These are phyloP conservation scores for Montipora capitata DNA, from an alignment of 92 coral and sea anemone genomes.

Conservation along the genomic window DNA sequence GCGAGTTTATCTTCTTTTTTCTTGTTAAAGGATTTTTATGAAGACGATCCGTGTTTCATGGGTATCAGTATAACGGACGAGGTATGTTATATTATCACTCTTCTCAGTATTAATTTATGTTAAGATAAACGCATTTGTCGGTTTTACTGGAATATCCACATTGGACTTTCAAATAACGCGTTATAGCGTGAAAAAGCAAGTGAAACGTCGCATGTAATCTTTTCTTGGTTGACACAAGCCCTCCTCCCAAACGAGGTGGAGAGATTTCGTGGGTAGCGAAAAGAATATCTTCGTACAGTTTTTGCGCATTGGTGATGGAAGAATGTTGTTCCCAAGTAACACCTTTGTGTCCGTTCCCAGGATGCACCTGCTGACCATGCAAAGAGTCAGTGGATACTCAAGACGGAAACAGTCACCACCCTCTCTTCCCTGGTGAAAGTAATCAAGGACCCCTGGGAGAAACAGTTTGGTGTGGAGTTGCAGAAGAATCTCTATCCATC, in stretches of 20 bases:
- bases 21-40: slow-evolving; percentile 84
- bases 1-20: background rate
- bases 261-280: too few species aligned
- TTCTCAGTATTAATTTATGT: background rate
- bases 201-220: background rate
- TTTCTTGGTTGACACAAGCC: background rate
- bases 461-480: slow-evolving; percentile 90
- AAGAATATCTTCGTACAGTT: too few species aligned
- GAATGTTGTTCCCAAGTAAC: background rate
- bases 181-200: too few species aligned
- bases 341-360: slow-evolving; percentile 19
- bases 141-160: too few species aligned
- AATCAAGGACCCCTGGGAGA: slow-evolving; percentile 91
- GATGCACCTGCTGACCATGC: slow-evolving; percentile 88
- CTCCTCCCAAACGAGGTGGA: background rate
- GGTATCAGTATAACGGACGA: slow-evolving; percentile 91
- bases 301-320: background rate
- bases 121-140: too few species aligned
- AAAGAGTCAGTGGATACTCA: slow-evolving; percentile 86
- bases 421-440: slow-evolving; percentile 83
- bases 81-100: slow-evolving; percentile 61
- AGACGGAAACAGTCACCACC: slow-evolving; percentile 82
- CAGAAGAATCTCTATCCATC: slow-evolving; percentile 78
- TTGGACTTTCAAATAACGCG: too few species aligned
- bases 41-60: slow-evolving; percentile 85